Evolutionary conservation across 2,888 invertebrate genomes (phyloP).

Genomic region (Priapulus caudatus): DNA sequence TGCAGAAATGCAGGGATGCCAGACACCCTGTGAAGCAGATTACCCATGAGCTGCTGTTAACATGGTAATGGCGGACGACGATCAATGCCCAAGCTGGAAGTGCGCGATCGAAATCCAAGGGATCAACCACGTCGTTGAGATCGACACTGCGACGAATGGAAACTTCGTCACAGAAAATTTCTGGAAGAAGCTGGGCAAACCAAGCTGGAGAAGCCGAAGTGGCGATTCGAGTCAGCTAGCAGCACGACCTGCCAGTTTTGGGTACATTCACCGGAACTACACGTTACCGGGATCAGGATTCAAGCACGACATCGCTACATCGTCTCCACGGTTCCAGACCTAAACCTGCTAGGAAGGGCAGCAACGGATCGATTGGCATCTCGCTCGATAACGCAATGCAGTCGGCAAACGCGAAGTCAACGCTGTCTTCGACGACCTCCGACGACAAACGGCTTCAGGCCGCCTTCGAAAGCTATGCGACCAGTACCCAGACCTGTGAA

Average conservation of each 20-base stretch:
- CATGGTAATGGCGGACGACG: background rate
- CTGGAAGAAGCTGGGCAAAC: too few relatives aligned
- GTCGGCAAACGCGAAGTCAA: slow-evolving; percentile 10
- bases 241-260: slow-evolving; percentile 1
- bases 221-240: background rate
- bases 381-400: too few relatives aligned
- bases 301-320: background rate
- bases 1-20: background rate
- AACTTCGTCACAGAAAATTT: slow-evolving; percentile 17
- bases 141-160: slow-evolving; percentile 12
- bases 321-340: background rate
- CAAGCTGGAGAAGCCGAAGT: background rate
- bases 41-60: background rate
- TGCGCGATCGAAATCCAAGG: slow-evolving; percentile 11
- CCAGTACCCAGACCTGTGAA: slow-evolving; percentile 14
- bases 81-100: slow-evolving; percentile 13
- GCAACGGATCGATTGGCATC: too few relatives aligned
- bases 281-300: too few relatives aligned
- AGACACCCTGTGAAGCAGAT: background rate
- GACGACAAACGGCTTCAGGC: too few relatives aligned
- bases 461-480: slow-evolving; percentile 11
- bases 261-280: background rate
- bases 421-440: too few relatives aligned
- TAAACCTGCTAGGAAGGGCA: background rate
- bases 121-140: slow-evolving; percentile 7